Percentiles rank a stretch among this genome's conserved stretches.
These are phyloP conservation scores for Fabriciana adippe DNA, from an alignment of 2,888 invertebrate species.

Conservation along the genomic window DNA sequence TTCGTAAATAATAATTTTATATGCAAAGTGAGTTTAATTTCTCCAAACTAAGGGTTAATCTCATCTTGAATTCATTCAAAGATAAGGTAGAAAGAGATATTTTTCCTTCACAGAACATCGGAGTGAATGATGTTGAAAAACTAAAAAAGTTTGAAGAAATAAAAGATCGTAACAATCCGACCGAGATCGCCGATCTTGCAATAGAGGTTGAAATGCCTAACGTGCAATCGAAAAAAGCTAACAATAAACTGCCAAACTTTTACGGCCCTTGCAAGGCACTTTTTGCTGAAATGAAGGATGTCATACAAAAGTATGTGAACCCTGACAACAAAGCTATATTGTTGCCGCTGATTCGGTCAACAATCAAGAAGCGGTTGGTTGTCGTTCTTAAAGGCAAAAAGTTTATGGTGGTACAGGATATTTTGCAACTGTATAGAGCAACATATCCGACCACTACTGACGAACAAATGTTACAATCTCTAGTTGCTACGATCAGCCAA, in stretches of 20 bases:
- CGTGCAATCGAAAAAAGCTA: slow-evolving; percentile 2
- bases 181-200: slow-evolving; percentile 16
- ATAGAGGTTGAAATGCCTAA: slow-evolving; percentile 7
- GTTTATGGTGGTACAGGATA: slow-evolving; percentile 30
- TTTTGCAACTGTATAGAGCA: slow-evolving; percentile 43
- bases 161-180: slow-evolving; percentile 11
- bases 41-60: background rate
- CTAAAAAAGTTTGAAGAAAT: slow-evolving; percentile 31
- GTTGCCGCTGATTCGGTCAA: slow-evolving; percentile 31
- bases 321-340: slow-evolving; percentile 16
- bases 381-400: slow-evolving; percentile 38
- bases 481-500: slow-evolving; percentile 39
- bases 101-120: slow-evolving; percentile 47
- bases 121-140: slow-evolving; percentile 41
- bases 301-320: slow-evolving; percentile 15
- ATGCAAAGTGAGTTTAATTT: background rate
- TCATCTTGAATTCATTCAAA: background rate
- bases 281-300: slow-evolving; percentile 33
- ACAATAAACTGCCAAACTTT: slow-evolving; percentile 34
- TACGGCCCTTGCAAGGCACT: slow-evolving; percentile 38
- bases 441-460: slow-evolving; percentile 42
- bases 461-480: slow-evolving; percentile 39
- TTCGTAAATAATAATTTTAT: slow-evolving; percentile 2
- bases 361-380: slow-evolving; percentile 43
- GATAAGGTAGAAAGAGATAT: background rate